Evolutionary conservation across 2,797 vertebrate species (phyloP).

Genomic region (Hippocampus kuda): DNA sequence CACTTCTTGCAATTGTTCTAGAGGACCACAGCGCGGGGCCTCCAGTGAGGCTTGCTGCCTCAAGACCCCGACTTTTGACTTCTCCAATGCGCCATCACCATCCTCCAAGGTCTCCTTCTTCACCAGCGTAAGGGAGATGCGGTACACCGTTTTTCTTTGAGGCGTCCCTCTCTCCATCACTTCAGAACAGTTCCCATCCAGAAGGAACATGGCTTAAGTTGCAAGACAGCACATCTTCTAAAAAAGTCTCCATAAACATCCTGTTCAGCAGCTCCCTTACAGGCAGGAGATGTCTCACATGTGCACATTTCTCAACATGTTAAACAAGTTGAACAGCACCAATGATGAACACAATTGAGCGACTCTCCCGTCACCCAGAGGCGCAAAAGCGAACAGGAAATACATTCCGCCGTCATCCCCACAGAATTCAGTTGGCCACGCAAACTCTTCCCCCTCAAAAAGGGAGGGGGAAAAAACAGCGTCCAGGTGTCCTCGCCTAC

Average conservation of each 20-base stretch:
- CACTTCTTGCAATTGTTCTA: conserved; percentile 71
- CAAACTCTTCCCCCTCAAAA: neutral
- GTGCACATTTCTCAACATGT: neutral
- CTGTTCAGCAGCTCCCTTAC: neutral
- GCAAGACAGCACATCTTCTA: neutral
- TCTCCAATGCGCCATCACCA: conserved; percentile 12
- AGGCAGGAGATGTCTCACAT: neutral
- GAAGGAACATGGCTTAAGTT: conserved; percentile 63
- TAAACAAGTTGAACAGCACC: neutral
- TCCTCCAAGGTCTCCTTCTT: conserved; percentile 75
- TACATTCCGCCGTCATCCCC: conserved; percentile 37
- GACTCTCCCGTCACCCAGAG: conserved; percentile 34
- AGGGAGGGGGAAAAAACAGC: neutral
- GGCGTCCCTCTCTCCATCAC: conserved; percentile 72
- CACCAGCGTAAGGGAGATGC: conserved; percentile 90
- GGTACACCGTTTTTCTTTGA: conserved; percentile 81
- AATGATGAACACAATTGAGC: neutral
- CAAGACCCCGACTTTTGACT: conserved; percentile 42
- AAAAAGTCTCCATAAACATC: neutral
- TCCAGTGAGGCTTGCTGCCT: conserved; percentile 45
- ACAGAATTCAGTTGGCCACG: conserved; percentile 22
- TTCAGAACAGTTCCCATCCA: conserved; percentile 61
- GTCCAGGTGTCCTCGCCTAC: neutral
- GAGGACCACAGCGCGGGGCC: conserved; percentile 33
- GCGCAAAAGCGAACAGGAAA: conserved; percentile 37